Base-by-base conservation (phyloP, 1,140 invertebrate genomes). In the Tetragonula clypearis region DNA sequence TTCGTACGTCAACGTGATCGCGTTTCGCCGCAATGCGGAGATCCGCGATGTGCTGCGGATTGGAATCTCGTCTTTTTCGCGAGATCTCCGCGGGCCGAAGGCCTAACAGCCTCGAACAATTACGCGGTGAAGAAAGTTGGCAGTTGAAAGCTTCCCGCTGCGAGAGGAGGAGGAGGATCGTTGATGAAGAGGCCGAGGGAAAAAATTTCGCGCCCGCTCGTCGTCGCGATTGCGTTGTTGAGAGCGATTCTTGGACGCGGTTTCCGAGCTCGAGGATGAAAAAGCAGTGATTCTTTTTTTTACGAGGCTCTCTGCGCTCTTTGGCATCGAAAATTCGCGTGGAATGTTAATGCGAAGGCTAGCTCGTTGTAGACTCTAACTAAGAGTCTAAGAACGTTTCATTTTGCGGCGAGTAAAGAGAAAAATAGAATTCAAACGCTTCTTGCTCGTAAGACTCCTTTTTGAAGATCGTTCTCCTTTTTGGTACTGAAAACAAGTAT, bases 51-150 rank as follows among this genome's bases (percentile, higher is more conserved):
- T 35, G 49, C 60, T 21, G 62, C 56, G 76, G 66, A 86, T 49
- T 80, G 76, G 78, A 66, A 83, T 85, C 83, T n/a, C 53, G 65
- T 88, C 75, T 26, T 79, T 79, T 66, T 49, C 41, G 8, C 66
- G 78, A 73, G 74, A 55, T 84, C 79, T 53, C 81, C 81, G 66
- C 58, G n/a, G 49, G 79, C 69, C 65, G 55, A 72, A 60, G 72
- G 72, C 65, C 68, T 49, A 49, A 49, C 41, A 49, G 66, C 62
- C 72, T 69, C 82, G 78, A 86, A 86, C 77, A 87, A 89, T 81
- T 89, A 86, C 78, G 73, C 41, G 85, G 75, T 75, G 85, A 89
- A 88, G 84, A 89, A 86, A 89, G 87, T 89, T 89, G 88, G 87
- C 87, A 86, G 58, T 30, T n/a, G n/a, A n/a, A n/a, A n/a, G 60